Evolutionary conservation across 2,888 invertebrate genomes (phyloP), one percentile per base, ranked within the genome.

Genomic region (Eristalis intricaria): DNA sequence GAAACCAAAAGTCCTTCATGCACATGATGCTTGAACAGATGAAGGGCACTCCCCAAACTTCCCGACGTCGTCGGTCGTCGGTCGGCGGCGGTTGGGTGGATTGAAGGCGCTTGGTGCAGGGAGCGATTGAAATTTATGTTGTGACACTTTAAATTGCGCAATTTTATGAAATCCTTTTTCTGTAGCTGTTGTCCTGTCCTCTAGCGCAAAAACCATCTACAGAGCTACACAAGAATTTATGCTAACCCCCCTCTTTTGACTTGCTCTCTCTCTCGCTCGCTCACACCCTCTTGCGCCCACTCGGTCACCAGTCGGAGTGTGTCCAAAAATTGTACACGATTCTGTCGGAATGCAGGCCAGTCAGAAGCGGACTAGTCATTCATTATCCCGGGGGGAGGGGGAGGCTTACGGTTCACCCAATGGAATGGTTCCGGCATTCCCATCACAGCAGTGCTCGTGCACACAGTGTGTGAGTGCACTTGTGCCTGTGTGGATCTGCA

Each of bases 101-200:
- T 60, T 60, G 40, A 63, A 60, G 10, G 38, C 40, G 32, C 35
- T 61, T 50, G 38, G 65, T 61, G 70, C 83, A 79, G 84, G 79
- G 76, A 84, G 19, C 87, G 84, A 87, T 87, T 87, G 87, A 87
- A 92, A 92, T 92, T 92, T 92, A 92, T 92, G 92, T 92, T 92
- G 92, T 92, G 92, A 93, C 93, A 92, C 91, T 91, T 92, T 91
- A 92, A 93, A 93, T 91, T 92, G 92, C 91, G 92, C 92, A 91
- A 92, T 92, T 92, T 92, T 92, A 92, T 92, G 91, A 92, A 92
- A 92, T 92, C 91, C 91, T 92, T 92, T 91, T 89, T 86, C 75
- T 83, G 56, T 66, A 50, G 61, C 40, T 56, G 26, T 15, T 56
- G 11, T n/a, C 65, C 64, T 50, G 19, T 50, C 50, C 50, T 50